Evolutionary conservation across 2,888 invertebrate genomes (phyloP).

Genomic region (Encarsia formosa): DNA sequence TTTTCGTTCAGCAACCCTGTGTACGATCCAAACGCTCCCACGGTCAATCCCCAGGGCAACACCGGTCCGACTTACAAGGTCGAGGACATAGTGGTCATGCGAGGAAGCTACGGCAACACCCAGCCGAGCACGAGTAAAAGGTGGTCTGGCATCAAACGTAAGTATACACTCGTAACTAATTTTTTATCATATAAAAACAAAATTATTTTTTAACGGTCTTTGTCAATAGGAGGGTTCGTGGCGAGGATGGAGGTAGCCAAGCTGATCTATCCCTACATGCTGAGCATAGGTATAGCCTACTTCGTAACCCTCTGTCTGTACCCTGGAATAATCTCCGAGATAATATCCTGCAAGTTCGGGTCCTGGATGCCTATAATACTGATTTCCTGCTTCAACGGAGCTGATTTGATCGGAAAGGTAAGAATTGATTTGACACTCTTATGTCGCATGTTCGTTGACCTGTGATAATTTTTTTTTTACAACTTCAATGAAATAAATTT

Average conservation of each 20-base stretch:
- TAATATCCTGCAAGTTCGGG: constrained; percentile 75
- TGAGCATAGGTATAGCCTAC: constrained; percentile 82
- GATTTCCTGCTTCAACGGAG: constrained; percentile 84
- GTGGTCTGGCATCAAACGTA: constrained; percentile 56
- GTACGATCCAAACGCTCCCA: constrained; percentile 69
- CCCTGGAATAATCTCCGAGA: constrained; percentile 87
- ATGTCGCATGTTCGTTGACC: neutral
- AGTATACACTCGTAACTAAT: constrained; percentile 29
- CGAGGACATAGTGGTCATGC: constrained; percentile 69
- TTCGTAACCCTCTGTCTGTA: constrained; percentile 86
- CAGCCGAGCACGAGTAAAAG: constrained; percentile 52
- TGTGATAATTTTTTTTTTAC: too few relatives aligned
- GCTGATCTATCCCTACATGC: constrained; percentile 86
- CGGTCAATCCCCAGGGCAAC: constrained; percentile 49
- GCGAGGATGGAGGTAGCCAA: constrained; percentile 78
- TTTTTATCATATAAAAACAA: neutral
- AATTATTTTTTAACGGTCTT: neutral
- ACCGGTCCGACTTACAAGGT: constrained; percentile 66
- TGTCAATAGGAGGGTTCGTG: constrained; percentile 62
- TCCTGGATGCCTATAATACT: constrained; percentile 90
- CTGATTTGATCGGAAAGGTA: constrained; percentile 82
- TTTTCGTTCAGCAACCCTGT: constrained; percentile 82
- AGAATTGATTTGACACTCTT: neutral
- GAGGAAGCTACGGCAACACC: constrained; percentile 50
- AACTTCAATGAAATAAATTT: neutral